Conservation (phyloP, 2,888 invertebrate genomes). For the Hofmannophila pseudospretella region DNA sequence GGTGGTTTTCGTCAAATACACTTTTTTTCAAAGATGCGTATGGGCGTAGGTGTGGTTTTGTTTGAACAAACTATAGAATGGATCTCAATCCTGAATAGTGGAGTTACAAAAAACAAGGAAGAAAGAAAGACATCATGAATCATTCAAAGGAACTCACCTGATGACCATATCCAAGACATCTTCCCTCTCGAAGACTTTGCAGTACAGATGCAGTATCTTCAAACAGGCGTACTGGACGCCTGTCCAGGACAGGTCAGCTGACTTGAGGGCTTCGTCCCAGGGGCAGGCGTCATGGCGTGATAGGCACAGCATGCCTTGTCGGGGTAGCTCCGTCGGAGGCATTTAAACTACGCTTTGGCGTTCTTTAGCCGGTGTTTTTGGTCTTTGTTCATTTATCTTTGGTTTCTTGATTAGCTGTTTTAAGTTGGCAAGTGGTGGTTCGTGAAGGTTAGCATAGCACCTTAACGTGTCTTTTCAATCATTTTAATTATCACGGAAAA, state of each 20-base stretch:
- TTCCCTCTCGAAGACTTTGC: constrained; percentile 90
- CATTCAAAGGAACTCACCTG: constrained; percentile 73
- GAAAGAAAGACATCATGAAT: too few species aligned
- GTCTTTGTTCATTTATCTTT: constrained; percentile 6
- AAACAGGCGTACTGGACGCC: constrained; percentile 90
- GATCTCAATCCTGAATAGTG: too few species aligned
- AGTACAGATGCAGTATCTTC: constrained; percentile 89
- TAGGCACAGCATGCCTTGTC: constrained; percentile 79
- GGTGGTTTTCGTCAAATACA: too few species aligned
- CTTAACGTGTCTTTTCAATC: too few species aligned
- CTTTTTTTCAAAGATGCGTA: too few species aligned
- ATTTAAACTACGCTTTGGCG: constrained; percentile 37
- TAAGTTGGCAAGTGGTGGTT: neutral
- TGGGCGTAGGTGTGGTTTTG: too few species aligned
- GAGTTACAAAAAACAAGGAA: too few species aligned
- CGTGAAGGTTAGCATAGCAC: too few species aligned
- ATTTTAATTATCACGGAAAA: too few species aligned
- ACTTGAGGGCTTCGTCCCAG: constrained; percentile 75
- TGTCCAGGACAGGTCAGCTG: constrained; percentile 84
- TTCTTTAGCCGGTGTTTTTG: neutral
- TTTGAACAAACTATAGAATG: too few species aligned
- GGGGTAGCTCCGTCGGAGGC: constrained; percentile 66
- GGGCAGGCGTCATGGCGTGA: constrained; percentile 81
- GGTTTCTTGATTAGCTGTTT: neutral
- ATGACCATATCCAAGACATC: constrained; percentile 88